phyloP scores from a whole-genome alignment of 2,888 invertebrate species.

The Rhaphigaster nebulosa region DNA sequence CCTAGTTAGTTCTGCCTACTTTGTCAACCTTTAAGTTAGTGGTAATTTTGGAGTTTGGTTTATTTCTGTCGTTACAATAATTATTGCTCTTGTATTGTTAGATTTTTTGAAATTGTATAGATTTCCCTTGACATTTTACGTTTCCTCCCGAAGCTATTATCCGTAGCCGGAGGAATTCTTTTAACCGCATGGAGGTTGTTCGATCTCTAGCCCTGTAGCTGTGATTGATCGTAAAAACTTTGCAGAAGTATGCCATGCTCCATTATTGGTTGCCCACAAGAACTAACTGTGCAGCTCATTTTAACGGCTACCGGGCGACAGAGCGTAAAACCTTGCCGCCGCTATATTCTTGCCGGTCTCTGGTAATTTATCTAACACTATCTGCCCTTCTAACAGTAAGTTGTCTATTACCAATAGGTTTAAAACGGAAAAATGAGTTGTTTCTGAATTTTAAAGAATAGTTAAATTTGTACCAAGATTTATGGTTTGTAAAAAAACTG shows the following conservation, averaged over 20 bases:
- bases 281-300: slow-evolving; percentile 40
- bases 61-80: background rate
- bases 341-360: background rate
- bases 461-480: too few species aligned
- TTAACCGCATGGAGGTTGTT: slow-evolving; percentile 2
- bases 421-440: background rate
- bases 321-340: slow-evolving; percentile 41
- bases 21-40: too few species aligned
- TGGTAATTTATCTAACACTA: slow-evolving; percentile 27
- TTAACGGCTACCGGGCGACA: slow-evolving; percentile 39
- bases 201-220: background rate
- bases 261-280: slow-evolving; percentile 42
- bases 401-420: background rate
- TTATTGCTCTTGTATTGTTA: background rate
- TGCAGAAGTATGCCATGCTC: slow-evolving; percentile 45
- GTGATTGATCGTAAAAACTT: slow-evolving; percentile 33
- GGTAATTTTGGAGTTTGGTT: too few species aligned
- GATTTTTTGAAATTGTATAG: background rate
- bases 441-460: background rate
- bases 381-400: background rate
- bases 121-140: background rate
- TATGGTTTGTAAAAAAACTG: too few species aligned
- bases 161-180: background rate
- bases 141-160: background rate
- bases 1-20: too few species aligned